Conservation (phyloP, 2,113 vertebrate genomes). For the Tyto alba region DNA sequence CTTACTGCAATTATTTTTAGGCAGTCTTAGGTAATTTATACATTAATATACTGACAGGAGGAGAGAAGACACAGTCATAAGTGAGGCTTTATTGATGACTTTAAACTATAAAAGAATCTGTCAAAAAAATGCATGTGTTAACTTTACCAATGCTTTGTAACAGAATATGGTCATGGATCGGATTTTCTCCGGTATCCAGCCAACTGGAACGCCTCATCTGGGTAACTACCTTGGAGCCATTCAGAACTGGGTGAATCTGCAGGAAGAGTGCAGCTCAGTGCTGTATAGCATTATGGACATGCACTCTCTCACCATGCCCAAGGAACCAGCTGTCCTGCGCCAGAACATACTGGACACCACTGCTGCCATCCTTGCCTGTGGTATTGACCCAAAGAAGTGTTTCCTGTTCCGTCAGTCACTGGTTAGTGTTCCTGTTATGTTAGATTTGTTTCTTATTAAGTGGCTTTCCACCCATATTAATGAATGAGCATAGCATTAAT, state of each 20-base stretch:
- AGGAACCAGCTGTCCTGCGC: constrained; percentile 77
- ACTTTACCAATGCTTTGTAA: constrained; percentile 5
- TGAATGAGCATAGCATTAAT: background rate
- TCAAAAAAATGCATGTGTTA: background rate
- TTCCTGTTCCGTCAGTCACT: constrained; percentile 94
- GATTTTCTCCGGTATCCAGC: constrained; percentile 95
- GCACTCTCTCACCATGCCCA: constrained; percentile 89
- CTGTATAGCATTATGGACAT: constrained; percentile 94
- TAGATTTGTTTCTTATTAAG: background rate
- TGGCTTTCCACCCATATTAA: background rate
- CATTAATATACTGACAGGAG: background rate
- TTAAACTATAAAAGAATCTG: background rate
- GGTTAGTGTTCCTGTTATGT: constrained; percentile 64
- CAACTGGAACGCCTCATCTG: constrained; percentile 89
- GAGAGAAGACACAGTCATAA: background rate
- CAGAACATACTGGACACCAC: constrained; percentile 86
- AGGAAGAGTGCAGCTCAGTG: constrained; percentile 75
- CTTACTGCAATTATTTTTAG: background rate
- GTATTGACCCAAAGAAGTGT: constrained; percentile 83
- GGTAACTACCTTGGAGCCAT: constrained; percentile 96
- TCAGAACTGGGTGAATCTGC: constrained; percentile 89
- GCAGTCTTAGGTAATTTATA: background rate
- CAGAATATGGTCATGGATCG: constrained; percentile 59
- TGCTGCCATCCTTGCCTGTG: constrained; percentile 89
- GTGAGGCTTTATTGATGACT: background rate